Evolutionary conservation across 2,113 vertebrate genomes (phyloP).

Genomic region (Bambusicola thoracicus): DNA sequence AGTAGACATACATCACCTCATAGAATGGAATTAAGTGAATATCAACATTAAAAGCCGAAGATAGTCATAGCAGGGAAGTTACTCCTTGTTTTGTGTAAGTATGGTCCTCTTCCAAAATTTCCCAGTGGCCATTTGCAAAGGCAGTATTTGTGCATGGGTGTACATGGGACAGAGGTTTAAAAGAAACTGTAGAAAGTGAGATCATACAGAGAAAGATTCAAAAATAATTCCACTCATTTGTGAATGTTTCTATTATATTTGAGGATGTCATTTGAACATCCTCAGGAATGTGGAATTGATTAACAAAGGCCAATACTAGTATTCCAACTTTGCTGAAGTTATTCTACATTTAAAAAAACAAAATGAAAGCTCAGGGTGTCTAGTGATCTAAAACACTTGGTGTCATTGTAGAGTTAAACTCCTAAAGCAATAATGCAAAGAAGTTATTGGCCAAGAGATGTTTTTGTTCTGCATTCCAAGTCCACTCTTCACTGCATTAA

Average conservation of each 20-base stretch:
- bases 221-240: neutral
- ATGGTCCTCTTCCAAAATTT: neutral
- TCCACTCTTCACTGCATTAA: neutral
- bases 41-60: neutral
- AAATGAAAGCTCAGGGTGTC: neutral
- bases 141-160: accelerated
- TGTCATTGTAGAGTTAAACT: neutral
- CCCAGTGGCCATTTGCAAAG: neutral
- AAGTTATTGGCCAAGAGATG: neutral
- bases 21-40: conserved; percentile 13
- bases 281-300: neutral
- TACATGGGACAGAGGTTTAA: neutral
- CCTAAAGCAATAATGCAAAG: neutral
- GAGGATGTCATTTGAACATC: neutral
- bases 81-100: neutral
- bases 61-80: neutral
- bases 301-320: neutral
- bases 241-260: neutral
- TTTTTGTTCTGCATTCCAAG: neutral
- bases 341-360: neutral
- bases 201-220: neutral
- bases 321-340: neutral
- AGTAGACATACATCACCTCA: neutral
- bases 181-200: neutral
- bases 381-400: neutral